Evolutionary conservation across 2,797 vertebrate species (phyloP), one percentile per base, ranked within the genome.

Genomic region (Adrianichthys oophorus): DNA sequence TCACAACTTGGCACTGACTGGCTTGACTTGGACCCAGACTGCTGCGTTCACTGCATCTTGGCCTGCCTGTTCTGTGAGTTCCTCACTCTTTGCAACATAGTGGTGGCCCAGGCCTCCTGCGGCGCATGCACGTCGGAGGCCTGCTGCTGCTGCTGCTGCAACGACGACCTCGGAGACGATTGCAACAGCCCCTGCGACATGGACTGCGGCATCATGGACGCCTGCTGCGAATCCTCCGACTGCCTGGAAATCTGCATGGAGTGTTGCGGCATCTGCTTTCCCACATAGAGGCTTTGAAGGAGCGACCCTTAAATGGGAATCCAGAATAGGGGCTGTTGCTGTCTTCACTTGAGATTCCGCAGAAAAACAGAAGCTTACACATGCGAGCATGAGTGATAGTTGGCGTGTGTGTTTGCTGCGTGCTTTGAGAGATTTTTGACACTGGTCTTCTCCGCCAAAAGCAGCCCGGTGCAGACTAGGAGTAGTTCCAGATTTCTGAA

Each of bases 231-330:
- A 89, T 98, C 97, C 21, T 94, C 96, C 6, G 98, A 99, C 89
- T 99, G 96, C 84, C 90, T 99, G 90, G 98, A 99, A 89, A 97
- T 98, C 90, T 99, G 97, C 82, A 98, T 97, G 96, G 98, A 99
- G 87, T 99, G 97, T 89, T 99, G 97, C 55, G 97, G 97, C 54
- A 98, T 99, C 91, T 99, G 98, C 84, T 99, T 99, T 84, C 98
- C 97, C 47, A 93, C 92, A 85, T 93, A 90, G 84, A 65, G 46
- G 48, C 52, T n/a, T 10, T 8, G 0, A 6, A 18, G 41, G 59
- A 58, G 21, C 49, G 7, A 29, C 78, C 52, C 57, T 52, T 16
- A 48, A 65, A 43, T 19, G 51, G 55, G 71, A 55, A 56, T 58
- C 65, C 48, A 55, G 67, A 80, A 70, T 37, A 60, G 62, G 76